These are phyloP conservation scores for Leptopilina syphax DNA, from an alignment of 2,888 invertebrate species.

Conservation along the genomic window DNA sequence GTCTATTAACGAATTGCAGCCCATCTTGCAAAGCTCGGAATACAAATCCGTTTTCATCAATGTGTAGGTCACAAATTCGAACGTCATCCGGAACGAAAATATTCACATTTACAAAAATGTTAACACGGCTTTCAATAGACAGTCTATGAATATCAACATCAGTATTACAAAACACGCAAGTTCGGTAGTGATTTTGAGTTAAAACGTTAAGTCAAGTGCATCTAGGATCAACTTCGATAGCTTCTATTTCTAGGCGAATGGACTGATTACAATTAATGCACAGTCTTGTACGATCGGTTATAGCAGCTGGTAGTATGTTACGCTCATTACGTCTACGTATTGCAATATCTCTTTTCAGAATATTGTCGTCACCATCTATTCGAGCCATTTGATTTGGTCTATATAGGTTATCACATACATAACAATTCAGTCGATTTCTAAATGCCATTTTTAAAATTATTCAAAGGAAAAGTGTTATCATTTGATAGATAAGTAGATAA, in stretches of 20 bases:
- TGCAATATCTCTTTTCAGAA: slow-evolving; percentile 41
- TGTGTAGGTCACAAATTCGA: too few species aligned
- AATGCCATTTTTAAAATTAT: not conserved
- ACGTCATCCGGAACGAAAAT: too few species aligned
- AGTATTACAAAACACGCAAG: too few species aligned
- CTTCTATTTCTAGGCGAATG: not conserved
- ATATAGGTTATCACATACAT: slow-evolving; percentile 5
- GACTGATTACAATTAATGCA: slow-evolving; percentile 44
- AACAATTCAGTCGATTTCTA: slow-evolving; percentile 15
- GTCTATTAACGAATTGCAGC: slow-evolving; percentile 42
- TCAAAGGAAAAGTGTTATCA: too few species aligned
- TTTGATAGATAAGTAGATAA: too few species aligned
- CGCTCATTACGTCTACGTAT: slow-evolving; percentile 27
- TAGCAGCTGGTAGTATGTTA: slow-evolving; percentile 9
- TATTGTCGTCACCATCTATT: slow-evolving; percentile 41
- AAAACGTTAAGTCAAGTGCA: too few species aligned
- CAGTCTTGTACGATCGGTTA: slow-evolving; percentile 40
- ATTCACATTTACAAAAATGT: too few species aligned
- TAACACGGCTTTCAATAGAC: too few species aligned
- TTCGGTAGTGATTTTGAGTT: too few species aligned
- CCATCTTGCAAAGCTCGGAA: slow-evolving; percentile 7
- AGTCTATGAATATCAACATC: too few species aligned
- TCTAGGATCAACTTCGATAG: slow-evolving; percentile 15
- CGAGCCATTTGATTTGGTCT: slow-evolving; percentile 13
- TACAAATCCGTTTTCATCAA: too few species aligned